Conservation (phyloP, 2,797 vertebrate genomes). For the Sorex maritimensis region DNA sequence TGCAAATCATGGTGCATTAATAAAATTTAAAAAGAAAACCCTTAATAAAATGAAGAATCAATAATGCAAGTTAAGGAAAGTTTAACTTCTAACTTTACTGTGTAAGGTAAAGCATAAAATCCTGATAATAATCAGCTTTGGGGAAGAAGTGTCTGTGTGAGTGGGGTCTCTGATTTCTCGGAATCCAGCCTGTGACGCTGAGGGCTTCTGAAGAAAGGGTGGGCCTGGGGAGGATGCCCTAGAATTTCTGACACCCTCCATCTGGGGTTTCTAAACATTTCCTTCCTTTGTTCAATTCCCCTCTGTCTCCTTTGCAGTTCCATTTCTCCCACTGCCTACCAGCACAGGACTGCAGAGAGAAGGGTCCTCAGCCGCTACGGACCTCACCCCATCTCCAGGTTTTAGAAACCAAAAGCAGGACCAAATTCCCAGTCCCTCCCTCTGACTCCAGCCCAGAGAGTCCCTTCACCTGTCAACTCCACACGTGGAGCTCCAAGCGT, state of each 20-base stretch:
- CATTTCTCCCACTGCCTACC: not conserved
- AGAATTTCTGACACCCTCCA: not conserved
- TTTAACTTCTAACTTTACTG: slow-evolving; percentile 38
- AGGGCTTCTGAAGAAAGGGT: not conserved
- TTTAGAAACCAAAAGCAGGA: not conserved
- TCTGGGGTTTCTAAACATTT: not conserved
- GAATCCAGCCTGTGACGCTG: not conserved
- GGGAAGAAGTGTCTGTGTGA: not conserved
- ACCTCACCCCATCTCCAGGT: not conserved
- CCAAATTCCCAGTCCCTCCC: not conserved
- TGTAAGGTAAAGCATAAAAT: slow-evolving; percentile 66
- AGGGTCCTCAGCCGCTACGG: not conserved
- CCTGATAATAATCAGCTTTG: slow-evolving; percentile 26
- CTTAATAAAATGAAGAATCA: slow-evolving; percentile 27
- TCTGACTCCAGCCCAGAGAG: not conserved
- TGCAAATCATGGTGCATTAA: too few relatives aligned
- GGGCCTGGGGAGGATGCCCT: too few relatives aligned
- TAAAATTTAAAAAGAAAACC: too few relatives aligned
- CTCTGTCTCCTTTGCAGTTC: not conserved
- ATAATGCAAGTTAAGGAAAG: not conserved
- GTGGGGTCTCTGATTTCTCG: not conserved
- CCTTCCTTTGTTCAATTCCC: not conserved
- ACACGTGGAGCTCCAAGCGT: not conserved
- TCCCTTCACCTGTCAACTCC: not conserved
- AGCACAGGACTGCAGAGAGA: not conserved